phyloP scores from a whole-genome alignment of 2,888 invertebrate genomes.

The Anthoptus insignis region DNA sequence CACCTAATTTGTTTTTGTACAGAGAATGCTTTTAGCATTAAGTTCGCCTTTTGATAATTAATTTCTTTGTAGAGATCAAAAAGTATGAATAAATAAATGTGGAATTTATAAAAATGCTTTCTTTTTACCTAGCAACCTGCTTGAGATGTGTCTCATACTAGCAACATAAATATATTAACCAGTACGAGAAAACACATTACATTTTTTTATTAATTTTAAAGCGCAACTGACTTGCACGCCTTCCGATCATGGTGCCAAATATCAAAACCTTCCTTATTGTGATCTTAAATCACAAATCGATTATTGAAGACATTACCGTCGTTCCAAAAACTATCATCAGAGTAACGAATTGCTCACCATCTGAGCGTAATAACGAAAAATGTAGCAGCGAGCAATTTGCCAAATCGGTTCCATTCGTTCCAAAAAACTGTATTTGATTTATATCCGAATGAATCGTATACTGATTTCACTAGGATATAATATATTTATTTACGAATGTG shows the following conservation, averaged over 20 bases:
- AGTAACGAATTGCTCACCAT: slow-evolving; percentile 27
- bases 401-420: slow-evolving; percentile 33
- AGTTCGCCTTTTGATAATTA: too few species aligned
- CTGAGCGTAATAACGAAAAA: slow-evolving; percentile 31
- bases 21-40: too few species aligned
- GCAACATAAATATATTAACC: too few species aligned
- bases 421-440: slow-evolving; percentile 36
- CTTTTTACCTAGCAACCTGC: too few species aligned
- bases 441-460: slow-evolving; percentile 24
- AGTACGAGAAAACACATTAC: too few species aligned
- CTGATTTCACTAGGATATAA: slow-evolving; percentile 14
- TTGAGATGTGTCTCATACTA: too few species aligned
- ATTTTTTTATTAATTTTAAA: not conserved
- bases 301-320: slow-evolving; percentile 14
- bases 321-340: slow-evolving; percentile 19
- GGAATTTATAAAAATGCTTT: too few species aligned
- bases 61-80: too few species aligned
- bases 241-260: not conserved
- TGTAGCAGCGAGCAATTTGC: slow-evolving; percentile 24
- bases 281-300: slow-evolving; percentile 14
- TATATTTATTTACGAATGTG: slow-evolving; percentile 32
- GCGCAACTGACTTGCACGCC: not conserved
- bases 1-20: too few species aligned
- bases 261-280: slow-evolving; percentile 1
- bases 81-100: too few species aligned